phyloP scores from a whole-genome alignment of 2,113 vertebrate genomes.

The Himantopus leucocephalus region DNA sequence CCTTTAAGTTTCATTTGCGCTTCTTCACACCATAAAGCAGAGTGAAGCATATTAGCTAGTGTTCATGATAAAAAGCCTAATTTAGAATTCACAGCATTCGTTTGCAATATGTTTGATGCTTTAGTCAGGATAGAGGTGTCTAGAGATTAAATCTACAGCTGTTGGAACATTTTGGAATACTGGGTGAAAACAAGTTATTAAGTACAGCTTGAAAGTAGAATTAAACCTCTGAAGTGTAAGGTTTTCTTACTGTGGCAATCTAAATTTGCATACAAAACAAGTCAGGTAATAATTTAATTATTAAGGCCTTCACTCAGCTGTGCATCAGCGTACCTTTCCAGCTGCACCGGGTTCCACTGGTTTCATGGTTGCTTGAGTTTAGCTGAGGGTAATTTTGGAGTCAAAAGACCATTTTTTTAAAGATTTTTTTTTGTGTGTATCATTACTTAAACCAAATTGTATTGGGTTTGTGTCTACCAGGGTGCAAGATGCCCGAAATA shows the following conservation, averaged over 20 bases:
- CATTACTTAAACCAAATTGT: not conserved
- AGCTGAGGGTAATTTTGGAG: not conserved
- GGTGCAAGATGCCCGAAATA: not conserved
- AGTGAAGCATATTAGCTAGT: not conserved
- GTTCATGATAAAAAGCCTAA: not conserved
- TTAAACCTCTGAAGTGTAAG: not conserved
- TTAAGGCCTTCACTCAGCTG: not conserved
- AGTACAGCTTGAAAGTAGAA: not conserved
- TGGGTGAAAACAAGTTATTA: not conserved
- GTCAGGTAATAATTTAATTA: not conserved
- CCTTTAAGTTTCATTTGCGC: not conserved
- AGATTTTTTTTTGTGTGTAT: not conserved
- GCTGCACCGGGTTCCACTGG: not conserved
- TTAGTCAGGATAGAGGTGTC: not conserved
- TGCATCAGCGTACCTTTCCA: not conserved
- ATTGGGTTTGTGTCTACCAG: not conserved
- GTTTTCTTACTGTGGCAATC: not conserved
- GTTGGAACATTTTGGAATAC: not conserved
- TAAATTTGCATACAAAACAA: not conserved
- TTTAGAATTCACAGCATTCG: not conserved
- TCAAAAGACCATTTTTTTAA: not conserved
- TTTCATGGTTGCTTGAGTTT: not conserved
- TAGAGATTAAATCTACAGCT: constrained; percentile 17
- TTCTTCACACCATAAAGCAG: not conserved
- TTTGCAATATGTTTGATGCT: constrained; percentile 7